These are phyloP conservation scores for Drosophila albomicans DNA, from an alignment of 1,140 invertebrate species.

Conservation along the genomic window DNA sequence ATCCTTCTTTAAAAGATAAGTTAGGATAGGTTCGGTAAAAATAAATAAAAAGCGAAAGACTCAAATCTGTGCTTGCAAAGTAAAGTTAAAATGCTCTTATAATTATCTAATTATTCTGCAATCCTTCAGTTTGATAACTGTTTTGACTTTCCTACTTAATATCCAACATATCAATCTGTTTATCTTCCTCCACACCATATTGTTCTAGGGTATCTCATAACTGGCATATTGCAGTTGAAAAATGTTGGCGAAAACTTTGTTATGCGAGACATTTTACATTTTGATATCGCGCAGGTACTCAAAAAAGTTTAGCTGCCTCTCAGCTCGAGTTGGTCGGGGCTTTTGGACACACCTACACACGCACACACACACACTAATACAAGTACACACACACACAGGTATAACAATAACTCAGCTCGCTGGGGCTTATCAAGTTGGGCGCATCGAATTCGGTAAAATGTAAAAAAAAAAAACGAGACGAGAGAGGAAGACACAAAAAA, in stretches of 20 bases:
- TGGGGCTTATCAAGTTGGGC: conserved; percentile 76
- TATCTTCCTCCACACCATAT: no score
- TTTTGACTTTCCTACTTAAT: no score
- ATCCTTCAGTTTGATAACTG: no score
- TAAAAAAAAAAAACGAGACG: conserved; percentile 4
- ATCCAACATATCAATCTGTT: no score
- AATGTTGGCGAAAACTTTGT: conserved; percentile 36
- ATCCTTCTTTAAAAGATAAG: no score
- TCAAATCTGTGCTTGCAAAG: no score
- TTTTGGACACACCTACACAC: conserved; percentile 68
- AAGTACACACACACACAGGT: conserved; percentile 20
- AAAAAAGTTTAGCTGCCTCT: conserved; percentile 38
- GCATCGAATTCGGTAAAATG: conserved; percentile 75
- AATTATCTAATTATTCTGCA: no score
- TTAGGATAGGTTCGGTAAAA: no score
- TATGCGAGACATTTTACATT: conserved; percentile 53
- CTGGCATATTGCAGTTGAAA: conserved; percentile 16
- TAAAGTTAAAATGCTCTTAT: no score
- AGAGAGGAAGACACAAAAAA: conserved; percentile 15
- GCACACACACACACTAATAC: conserved; percentile 26
- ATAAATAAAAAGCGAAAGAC: no score
- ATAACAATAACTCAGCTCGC: conserved; percentile 73
- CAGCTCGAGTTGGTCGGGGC: conserved; percentile 14
- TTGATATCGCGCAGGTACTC: conserved; percentile 51
- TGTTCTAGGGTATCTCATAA: conserved; percentile 29